Evolutionary conservation across 2,113 vertebrate species (phyloP), one percentile per base, ranked within the genome.

Genomic region (Ramphastos sulfuratus): DNA sequence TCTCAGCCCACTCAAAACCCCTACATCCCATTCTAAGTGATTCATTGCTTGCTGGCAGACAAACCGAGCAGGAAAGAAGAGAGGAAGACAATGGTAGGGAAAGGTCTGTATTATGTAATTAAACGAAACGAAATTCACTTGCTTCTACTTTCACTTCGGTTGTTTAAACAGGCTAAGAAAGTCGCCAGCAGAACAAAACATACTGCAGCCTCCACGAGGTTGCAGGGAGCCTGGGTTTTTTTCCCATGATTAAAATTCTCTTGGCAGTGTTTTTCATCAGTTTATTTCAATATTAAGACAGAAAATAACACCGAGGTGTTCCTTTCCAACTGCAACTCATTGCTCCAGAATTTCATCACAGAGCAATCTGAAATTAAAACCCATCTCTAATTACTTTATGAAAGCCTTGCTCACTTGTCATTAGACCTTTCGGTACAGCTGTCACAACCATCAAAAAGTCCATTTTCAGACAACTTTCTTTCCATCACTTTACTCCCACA

Each of bases 261-360:
- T 59, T 93, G 69, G 74, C 67, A 95, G 44, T 85, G 16, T 82
- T 92, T 84, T 92, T 65, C 64, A 56, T 93, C 73, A 78, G 75
- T 82, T 94, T 94, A 82, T 91, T 94, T 94, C 87, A 94, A 66
- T 93, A 94, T 91, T 95, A 95, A 94, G 82, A 92, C 78, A 64
- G 30, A 30, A 86, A 90, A 39, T 39, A 83, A 79, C 83, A 87
- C 60, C 35, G 25, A 70, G 1, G 5, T 93, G 67, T 61, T 81
- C 93, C 87, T n/a, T 74, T 52, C 75, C 72, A 82, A 63, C 25
- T 50, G 46, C 17, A 86, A 55, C 63, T 93, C 58, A 27, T 4
- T 89, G 78, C 71, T 90, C 87, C 67, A 84, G 31, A 85, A 85
- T 73, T 85, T 72, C 16, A 79, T 44, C 70, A 69, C 56, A 72